Percentiles rank a stretch among this genome's conserved stretches.
These are phyloP conservation scores for Scophthalmus maximus DNA, from an alignment of 2,113 vertebrate genomes.

Conservation along the genomic window DNA sequence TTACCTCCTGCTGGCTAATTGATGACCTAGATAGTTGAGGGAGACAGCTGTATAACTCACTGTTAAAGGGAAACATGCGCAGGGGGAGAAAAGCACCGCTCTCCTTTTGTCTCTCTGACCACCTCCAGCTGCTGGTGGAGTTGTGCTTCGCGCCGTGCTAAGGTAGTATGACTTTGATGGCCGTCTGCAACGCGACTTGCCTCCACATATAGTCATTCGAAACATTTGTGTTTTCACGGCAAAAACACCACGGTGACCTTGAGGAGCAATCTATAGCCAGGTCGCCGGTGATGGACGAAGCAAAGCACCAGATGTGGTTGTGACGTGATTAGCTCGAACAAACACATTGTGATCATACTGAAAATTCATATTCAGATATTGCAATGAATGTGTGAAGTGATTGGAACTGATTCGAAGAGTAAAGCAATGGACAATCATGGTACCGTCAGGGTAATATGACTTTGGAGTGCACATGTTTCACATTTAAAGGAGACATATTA, in stretches of 20 bases:
- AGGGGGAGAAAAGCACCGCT: constrained; percentile 17
- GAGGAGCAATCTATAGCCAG: constrained; percentile 10
- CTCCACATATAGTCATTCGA: constrained; percentile 20
- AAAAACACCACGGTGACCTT: constrained; percentile 41
- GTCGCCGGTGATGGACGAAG: constrained; percentile 29
- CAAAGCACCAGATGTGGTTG: constrained; percentile 5
- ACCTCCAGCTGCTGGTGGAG: constrained; percentile 37
- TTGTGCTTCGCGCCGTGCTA: constrained; percentile 14
- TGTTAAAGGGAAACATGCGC: constrained; percentile 54
- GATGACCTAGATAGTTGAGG: constrained; percentile 72
- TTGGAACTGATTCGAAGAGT: not conserved
- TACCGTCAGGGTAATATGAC: not conserved
- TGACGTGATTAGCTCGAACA: too few relatives aligned
- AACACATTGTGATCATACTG: constrained; percentile 24
- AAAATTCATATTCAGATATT: constrained; percentile 10
- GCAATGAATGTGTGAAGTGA: too few relatives aligned
- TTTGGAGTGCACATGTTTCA: too few relatives aligned
- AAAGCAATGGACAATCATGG: not conserved
- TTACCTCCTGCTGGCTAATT: constrained; percentile 73
- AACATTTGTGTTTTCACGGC: constrained; percentile 19
- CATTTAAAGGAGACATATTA: too few relatives aligned
- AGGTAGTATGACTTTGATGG: constrained; percentile 39
- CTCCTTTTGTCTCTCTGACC: constrained; percentile 48
- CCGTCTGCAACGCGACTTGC: constrained; percentile 19
- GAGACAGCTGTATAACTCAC: constrained; percentile 76